Base-by-base conservation (phyloP, 1,140 invertebrate species). In the Drosophila watanabei region DNA sequence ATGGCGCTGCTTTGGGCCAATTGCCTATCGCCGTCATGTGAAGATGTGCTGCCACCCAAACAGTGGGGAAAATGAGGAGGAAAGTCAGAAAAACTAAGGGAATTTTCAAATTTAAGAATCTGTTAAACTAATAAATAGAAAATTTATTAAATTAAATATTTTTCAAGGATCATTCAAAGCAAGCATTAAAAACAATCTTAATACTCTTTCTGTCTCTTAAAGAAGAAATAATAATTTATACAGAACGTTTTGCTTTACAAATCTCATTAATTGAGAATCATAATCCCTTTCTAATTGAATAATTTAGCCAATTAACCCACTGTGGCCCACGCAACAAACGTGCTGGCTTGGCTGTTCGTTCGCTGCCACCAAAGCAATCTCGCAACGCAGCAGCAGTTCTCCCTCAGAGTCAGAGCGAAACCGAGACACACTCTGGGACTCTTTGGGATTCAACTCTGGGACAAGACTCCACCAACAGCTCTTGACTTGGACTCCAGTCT, bases 1-100 rank as follows among this genome's bases (percentile, higher is more conserved):
- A 63, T 65, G 77, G 61, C 81, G 82, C 77, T 85, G 82, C 58
- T 75, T 71, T 85, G 82, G 70, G 79, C 84, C 84, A 88, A 88
- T 88, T 88, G 85, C 81, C 81, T 87, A 77, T 88, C 66, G 66
- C 64, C 62, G 75, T 66, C 78, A 85, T 85, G 66, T 73, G 73
- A 80, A 77, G 82, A 77, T 68, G 46, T 61, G 66, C 37, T 64
- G 79, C 62, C 62, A 69, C 45, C 64, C 65, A 73, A 48, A 75
- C 69, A 84, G 78, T 89, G 79, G 51, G 0, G 4, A 7, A 16
- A 49, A 33, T 43, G 18, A 13, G 0, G 28, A 10, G 16, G 13
- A 66, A n/a, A 65, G 18, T 39, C 10, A 6, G 30, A 13, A 32
- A 14, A 33, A 32, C 2, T 1, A 0, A 11, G 5, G 16, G 5